These are phyloP conservation scores for Ectropis grisescens DNA, from an alignment of 1,140 invertebrate genomes.

Conservation along the genomic window DNA sequence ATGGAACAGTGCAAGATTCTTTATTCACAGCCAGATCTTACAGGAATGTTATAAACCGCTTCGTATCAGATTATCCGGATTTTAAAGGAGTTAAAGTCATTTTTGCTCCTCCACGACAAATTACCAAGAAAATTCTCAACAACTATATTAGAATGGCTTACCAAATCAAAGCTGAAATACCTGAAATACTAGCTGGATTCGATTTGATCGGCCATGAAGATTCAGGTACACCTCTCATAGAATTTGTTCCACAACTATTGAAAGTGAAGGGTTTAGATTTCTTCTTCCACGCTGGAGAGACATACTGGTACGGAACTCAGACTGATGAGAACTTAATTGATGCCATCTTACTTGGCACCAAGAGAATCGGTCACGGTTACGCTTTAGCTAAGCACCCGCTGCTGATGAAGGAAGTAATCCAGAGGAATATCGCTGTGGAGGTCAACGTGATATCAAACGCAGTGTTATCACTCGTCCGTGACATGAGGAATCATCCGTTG, in stretches of 20 bases:
- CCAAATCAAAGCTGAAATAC: slow-evolving; percentile 34
- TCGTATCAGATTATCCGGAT: slow-evolving; percentile 73
- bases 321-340: slow-evolving; percentile 83
- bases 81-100: slow-evolving; percentile 81
- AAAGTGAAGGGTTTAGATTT: slow-evolving; percentile 71
- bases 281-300: slow-evolving; percentile 89
- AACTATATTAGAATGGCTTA: slow-evolving; percentile 17
- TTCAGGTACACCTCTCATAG: slow-evolving; percentile 71
- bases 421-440: slow-evolving; percentile 81
- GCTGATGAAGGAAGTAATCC: slow-evolving; percentile 72
- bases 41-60: slow-evolving; percentile 70
- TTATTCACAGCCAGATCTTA: slow-evolving; percentile 73
- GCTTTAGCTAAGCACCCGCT: slow-evolving; percentile 84
- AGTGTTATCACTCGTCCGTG: slow-evolving; percentile 80
- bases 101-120: slow-evolving; percentile 70
- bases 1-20: slow-evolving; percentile 71
- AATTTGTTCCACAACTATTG: slow-evolving; percentile 73
- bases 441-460: slow-evolving; percentile 87
- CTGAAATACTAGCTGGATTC: slow-evolving; percentile 78
- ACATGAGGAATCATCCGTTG: slow-evolving; percentile 87
- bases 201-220: slow-evolving; percentile 85
- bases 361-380: slow-evolving; percentile 76
- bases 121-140: too few relatives aligned
- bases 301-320: slow-evolving; percentile 77
- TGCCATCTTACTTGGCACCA: slow-evolving; percentile 81